Conservation (phyloP, 2,888 invertebrate genomes). For the Anthrax anthrax region DNA sequence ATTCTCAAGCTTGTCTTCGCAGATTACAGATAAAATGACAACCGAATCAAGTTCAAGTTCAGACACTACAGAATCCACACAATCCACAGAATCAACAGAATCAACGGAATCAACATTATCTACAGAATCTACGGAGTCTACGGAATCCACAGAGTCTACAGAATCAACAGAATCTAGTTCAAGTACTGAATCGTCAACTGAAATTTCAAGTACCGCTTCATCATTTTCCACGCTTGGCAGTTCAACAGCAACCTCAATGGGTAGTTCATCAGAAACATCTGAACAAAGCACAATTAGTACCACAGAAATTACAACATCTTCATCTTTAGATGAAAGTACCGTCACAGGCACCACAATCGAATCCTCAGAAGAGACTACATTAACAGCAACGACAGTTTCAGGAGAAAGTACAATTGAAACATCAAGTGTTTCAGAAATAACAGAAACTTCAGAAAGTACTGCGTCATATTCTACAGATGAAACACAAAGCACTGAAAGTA, state of each 20-base stretch:
- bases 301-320: constrained; percentile 10
- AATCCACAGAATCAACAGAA: not conserved
- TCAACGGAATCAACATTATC: constrained; percentile 4
- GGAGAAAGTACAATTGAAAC: not conserved
- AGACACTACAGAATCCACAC: constrained; percentile 7
- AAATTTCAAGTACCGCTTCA: not conserved
- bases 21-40: not conserved
- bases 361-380: not conserved
- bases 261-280: constrained; percentile 9
- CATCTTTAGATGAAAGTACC: constrained; percentile 5
- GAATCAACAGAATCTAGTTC: constrained; percentile 6
- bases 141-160: constrained; percentile 4
- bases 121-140: constrained; percentile 4
- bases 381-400: not conserved
- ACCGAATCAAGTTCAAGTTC: constrained; percentile 1
- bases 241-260: constrained; percentile 1
- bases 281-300: constrained; percentile 8
- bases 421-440: not conserved
- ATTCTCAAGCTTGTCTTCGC: constrained; percentile 1
- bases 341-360: constrained; percentile 8
- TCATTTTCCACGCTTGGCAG: too few relatives aligned
- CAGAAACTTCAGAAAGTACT: not conserved
- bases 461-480: constrained; percentile 1
- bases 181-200: constrained; percentile 2
- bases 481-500: not conserved